Percentiles rank a stretch among this genome's conserved stretches.
phyloP scores from a whole-genome alignment of 2,113 vertebrate genomes.

The Leiothrix lutea region DNA sequence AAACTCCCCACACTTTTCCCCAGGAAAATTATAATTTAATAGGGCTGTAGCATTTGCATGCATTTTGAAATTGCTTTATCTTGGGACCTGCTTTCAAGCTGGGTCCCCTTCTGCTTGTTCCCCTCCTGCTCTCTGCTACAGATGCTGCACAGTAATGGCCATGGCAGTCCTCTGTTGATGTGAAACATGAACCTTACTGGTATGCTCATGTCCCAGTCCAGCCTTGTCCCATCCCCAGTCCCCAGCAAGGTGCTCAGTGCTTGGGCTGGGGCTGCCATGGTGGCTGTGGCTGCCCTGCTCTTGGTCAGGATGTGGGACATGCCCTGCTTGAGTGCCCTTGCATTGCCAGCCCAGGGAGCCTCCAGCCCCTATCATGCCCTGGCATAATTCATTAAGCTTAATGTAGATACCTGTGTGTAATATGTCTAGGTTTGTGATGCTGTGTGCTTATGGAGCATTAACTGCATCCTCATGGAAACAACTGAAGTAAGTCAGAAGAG shows the following conservation, averaged over 20 bases:
- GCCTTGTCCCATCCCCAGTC: neutral
- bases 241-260: neutral
- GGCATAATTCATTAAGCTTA: neutral
- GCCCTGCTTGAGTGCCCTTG: neutral
- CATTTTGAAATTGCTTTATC: neutral
- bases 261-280: rapidly evolving
- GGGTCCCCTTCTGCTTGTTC: neutral
- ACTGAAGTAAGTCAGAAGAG: neutral
- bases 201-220: neutral
- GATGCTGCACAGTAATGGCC: neutral
- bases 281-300: rapidly evolving
- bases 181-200: neutral
- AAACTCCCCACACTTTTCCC: rapidly evolving
- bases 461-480: neutral
- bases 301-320: neutral
- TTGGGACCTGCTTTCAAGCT: neutral
- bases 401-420: neutral
- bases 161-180: neutral
- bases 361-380: neutral
- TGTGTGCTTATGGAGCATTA: neutral
- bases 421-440: neutral
- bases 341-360: neutral
- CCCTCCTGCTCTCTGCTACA: neutral
- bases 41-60: neutral
- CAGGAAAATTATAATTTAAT: neutral